Conservation (phyloP, 2,888 invertebrate genomes). For the Anoplius nigerrimus region DNA sequence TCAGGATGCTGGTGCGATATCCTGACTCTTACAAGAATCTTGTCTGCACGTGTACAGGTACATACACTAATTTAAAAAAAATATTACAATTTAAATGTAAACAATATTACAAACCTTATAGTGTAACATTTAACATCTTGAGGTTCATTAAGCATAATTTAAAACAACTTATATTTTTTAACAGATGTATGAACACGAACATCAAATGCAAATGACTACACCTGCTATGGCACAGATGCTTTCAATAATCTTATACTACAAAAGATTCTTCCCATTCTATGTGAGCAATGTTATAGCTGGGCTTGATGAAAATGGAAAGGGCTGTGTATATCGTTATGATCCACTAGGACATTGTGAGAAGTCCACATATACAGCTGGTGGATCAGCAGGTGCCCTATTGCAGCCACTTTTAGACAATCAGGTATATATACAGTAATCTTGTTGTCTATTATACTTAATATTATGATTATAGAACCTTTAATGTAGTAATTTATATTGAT, state of each 20-base stretch:
- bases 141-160: neutral
- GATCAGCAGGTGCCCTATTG: constrained; percentile 91
- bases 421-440: constrained; percentile 69
- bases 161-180: constrained; percentile 5
- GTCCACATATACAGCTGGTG: constrained; percentile 90
- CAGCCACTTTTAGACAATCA: constrained; percentile 98
- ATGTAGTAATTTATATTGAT: neutral
- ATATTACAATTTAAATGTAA: constrained; percentile 3
- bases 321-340: constrained; percentile 97
- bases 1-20: constrained; percentile 99
- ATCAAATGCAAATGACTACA: constrained; percentile 94
- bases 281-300: constrained; percentile 96
- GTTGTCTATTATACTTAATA: too few species aligned
- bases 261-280: constrained; percentile 99
- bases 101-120: constrained; percentile 11
- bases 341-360: constrained; percentile 97
- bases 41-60: constrained; percentile 90
- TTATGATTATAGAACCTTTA: neutral
- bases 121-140: neutral
- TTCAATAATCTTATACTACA: constrained; percentile 95
- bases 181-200: constrained; percentile 95
- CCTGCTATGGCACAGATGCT: constrained; percentile 96
- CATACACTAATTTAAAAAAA: constrained; percentile 7
- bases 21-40: constrained; percentile 88
- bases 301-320: constrained; percentile 93